A percentile compares a stretch with the other conserved stretches of the same genome.
phyloP scores from a whole-genome alignment of 2,888 invertebrate species.

The Cepaea hortensis region DNA sequence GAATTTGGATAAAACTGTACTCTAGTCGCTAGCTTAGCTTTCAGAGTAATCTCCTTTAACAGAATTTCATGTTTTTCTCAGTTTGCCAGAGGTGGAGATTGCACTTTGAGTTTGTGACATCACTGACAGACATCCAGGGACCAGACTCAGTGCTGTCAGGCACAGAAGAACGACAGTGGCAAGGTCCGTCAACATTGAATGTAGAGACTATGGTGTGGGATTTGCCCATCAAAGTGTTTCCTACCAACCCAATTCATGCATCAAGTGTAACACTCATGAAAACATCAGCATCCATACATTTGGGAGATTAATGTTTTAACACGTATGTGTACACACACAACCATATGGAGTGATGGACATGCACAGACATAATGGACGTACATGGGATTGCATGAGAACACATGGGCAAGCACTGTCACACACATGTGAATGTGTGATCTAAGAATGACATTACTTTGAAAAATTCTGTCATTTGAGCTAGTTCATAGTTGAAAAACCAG shows the following conservation, averaged over 20 bases:
- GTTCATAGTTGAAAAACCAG: too few relatives aligned
- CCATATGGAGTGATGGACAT: background rate
- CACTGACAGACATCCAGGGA: slow-evolving; percentile 62
- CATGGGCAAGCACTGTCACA: too few relatives aligned
- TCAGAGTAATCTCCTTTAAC: too few relatives aligned
- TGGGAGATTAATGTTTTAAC: slow-evolving; percentile 20
- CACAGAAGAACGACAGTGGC: slow-evolving; percentile 83
- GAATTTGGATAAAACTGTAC: background rate
- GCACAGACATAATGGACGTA: background rate
- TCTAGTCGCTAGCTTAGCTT: background rate
- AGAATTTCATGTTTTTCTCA: slow-evolving; percentile 73
- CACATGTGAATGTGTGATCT: too few relatives aligned
- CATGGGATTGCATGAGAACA: too few relatives aligned
- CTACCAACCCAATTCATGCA: slow-evolving; percentile 84
- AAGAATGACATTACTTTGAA: too few relatives aligned
- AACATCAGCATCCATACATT: slow-evolving; percentile 53
- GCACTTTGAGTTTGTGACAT: slow-evolving; percentile 93
- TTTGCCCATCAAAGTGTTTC: slow-evolving; percentile 93
- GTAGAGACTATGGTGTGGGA: slow-evolving; percentile 99
- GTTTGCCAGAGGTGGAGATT: slow-evolving; percentile 94
- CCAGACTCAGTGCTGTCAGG: slow-evolving; percentile 78
- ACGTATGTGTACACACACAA: too few relatives aligned
- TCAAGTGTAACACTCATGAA: slow-evolving; percentile 69
- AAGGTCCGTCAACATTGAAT: slow-evolving; percentile 88
- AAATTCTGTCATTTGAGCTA: too few relatives aligned